These are phyloP conservation scores for Eospalax fontanierii DNA, from an alignment of 2,797 vertebrate species.

Conservation along the genomic window DNA sequence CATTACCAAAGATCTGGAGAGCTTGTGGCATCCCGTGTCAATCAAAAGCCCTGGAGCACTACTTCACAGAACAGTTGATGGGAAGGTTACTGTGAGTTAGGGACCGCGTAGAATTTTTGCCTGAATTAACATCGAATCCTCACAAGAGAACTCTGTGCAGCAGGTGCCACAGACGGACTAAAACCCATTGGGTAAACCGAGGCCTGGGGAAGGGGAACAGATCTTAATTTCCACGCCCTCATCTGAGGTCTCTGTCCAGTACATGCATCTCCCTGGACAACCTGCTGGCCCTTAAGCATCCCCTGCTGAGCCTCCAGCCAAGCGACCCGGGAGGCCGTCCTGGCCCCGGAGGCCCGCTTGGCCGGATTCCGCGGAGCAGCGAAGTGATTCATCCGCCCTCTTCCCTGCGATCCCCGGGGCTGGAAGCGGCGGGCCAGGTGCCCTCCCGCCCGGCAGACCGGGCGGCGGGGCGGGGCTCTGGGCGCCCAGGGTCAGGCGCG, in stretches of 20 bases:
- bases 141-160: background rate
- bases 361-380: no score
- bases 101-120: background rate
- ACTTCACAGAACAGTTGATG: background rate
- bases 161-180: background rate
- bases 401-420: background rate
- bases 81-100: background rate
- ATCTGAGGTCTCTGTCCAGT: background rate
- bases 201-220: background rate
- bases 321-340: background rate
- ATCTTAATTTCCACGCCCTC: no score
- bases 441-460: background rate
- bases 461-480: slow-evolving; percentile 4
- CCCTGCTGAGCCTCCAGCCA: background rate
- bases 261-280: background rate
- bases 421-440: background rate
- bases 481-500: background rate
- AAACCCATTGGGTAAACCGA: background rate
- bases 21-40: background rate
- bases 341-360: background rate
- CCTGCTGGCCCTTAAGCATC: background rate
- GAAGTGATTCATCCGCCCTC: background rate
- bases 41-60: background rate
- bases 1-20: accelerated
- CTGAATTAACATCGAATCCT: background rate